Conservation (phyloP, 1,140 invertebrate genomes). For the Drosophila parabipectinata region DNA sequence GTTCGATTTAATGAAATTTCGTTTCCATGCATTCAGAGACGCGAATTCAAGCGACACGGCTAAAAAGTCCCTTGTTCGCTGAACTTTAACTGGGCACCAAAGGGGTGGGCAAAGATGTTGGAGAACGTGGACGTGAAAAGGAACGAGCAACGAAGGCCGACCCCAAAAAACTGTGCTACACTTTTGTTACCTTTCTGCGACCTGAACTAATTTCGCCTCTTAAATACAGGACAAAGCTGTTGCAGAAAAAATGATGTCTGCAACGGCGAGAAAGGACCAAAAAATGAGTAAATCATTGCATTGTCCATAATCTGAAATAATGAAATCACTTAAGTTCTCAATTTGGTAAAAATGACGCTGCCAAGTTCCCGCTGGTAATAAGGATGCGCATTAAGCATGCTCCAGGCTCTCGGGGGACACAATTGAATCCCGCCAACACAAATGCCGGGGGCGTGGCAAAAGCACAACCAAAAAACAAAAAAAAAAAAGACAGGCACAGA, state of each 20-base stretch:
- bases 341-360: constrained; percentile 71
- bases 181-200: constrained; percentile 37
- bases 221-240: constrained; percentile 42
- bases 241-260: neutral
- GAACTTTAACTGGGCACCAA: constrained; percentile 36
- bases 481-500: neutral
- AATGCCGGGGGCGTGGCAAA: constrained; percentile 11
- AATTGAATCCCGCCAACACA: constrained; percentile 65
- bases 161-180: constrained; percentile 54
- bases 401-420: constrained; percentile 73
- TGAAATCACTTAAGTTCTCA: constrained; percentile 82
- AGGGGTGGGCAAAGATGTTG: neutral
- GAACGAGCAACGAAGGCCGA: constrained; percentile 5
- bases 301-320: constrained; percentile 81
- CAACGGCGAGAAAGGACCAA: neutral
- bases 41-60: constrained; percentile 50
- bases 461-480: neutral
- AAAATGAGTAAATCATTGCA: constrained; percentile 70
- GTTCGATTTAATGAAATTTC: constrained; percentile 76
- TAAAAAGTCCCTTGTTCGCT: constrained; percentile 49
- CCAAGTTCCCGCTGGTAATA: constrained; percentile 70
- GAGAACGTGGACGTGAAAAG: neutral
- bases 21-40: constrained; percentile 45
- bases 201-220: constrained; percentile 56
- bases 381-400: constrained; percentile 76